Base-by-base conservation (phyloP, 2,797 vertebrate species). In the Parauchenoglanis ngamensis region DNA sequence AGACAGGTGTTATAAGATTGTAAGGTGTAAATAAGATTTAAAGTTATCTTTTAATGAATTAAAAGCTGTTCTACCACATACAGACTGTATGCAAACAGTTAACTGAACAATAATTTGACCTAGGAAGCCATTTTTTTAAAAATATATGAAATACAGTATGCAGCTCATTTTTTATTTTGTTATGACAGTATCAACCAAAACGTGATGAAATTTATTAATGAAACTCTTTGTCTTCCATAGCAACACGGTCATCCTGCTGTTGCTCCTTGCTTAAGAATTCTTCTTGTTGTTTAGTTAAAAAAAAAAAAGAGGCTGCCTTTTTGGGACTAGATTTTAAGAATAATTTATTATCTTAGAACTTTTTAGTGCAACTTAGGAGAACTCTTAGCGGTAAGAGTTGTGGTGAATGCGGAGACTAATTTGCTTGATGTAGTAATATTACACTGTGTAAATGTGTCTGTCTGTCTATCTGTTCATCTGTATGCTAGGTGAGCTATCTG, bases 401-500 rank as follows among this genome's bases (percentile, higher is more conserved):
- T 44, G 61, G 31, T n/a, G 35, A 15, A 81, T 10, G 44, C 6
- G 12, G n/a, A 44, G 12, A 61, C 5, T 40, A 40, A 25, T 80
- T 59, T 61, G 25, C n/a, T 63, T 44, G n/a, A n/a, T 46, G 23
- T 23, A n/a, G 3, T 44, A 61, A 5, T 61, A 40, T 25, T 80
- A 31, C 12, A 76, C 49, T 67, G 23, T 65, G 28, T 70, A 15
- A 78, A 2, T 85, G 56, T 88, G 73, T 88, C 7, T 21, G 15
- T 72, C 0, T 11, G 52, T 70, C 1, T 67, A 21, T 57, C 7
- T 84, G 4, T 86, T 7, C 85, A 46, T 85, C 8, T 86, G 78
- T 73, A 15, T 4, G 7, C 49, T 79, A 99, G 98, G 96, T 99
- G 86, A 98, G 96, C 89, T 97, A 94, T 91, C 94, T 99, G 90